Evolutionary conservation across 2,888 invertebrate species (phyloP).

Genomic region (Nowickia ferox): DNA sequence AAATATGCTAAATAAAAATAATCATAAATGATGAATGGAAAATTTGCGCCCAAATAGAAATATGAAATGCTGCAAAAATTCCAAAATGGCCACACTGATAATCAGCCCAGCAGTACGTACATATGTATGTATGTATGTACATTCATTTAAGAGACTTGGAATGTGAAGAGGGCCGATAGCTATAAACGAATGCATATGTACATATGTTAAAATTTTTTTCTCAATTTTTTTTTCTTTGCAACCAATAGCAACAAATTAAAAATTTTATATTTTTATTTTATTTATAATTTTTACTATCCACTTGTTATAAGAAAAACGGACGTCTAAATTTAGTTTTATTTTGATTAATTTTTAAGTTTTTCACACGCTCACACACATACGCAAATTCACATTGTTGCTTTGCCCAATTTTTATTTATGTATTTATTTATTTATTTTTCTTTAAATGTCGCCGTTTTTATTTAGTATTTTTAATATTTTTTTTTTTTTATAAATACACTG

Average conservation of each 20-base stretch:
- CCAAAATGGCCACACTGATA: no score
- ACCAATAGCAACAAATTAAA: slow-evolving; percentile 17
- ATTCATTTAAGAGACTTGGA: slow-evolving; percentile 29
- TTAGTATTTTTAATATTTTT: slow-evolving; percentile 32
- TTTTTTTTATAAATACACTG: slow-evolving; percentile 30
- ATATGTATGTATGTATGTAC: no score
- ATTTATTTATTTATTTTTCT: slow-evolving; percentile 12
- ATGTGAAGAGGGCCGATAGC: background rate
- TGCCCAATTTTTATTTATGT: slow-evolving; percentile 1
- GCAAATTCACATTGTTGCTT: slow-evolving; percentile 7
- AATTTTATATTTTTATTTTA: background rate
- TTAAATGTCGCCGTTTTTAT: slow-evolving; percentile 36
- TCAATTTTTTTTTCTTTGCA: slow-evolving; percentile 1
- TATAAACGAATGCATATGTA: background rate
- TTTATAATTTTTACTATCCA: background rate
- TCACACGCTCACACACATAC: slow-evolving; percentile 15
- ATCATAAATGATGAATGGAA: no score
- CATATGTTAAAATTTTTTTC: background rate
- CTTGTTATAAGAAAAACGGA: slow-evolving; percentile 34
- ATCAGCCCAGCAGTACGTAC: background rate
- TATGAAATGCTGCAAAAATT: no score
- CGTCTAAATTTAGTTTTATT: slow-evolving; percentile 14
- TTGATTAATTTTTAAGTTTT: slow-evolving; percentile 19
- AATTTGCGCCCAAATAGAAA: no score
- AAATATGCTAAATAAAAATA: no score